Evolutionary conservation across 2,888 invertebrate species (phyloP).

Genomic region (Eumacrocentrus americanus): DNA sequence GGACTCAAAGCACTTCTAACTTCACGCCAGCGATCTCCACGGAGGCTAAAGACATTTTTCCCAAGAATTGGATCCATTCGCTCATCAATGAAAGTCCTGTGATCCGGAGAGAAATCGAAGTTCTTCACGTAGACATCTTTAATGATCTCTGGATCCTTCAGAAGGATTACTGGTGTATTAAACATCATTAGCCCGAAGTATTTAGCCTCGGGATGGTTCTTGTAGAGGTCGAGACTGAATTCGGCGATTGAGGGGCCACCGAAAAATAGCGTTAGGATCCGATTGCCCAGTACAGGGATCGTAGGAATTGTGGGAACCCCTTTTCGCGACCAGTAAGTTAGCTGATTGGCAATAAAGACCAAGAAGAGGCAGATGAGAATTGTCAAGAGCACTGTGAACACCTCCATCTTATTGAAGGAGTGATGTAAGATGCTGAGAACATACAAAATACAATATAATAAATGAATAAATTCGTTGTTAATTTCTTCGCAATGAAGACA

Average conservation of each 20-base stretch:
- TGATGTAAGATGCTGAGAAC: no score
- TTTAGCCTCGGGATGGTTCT: constrained; percentile 18
- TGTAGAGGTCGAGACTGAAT: constrained; percentile 31
- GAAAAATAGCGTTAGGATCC: background rate
- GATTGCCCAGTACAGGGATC: constrained; percentile 33
- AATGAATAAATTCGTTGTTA: no score
- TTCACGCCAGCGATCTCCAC: constrained; percentile 48
- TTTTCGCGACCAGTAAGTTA: constrained; percentile 40
- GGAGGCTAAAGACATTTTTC: constrained; percentile 48
- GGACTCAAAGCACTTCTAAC: constrained; percentile 48
- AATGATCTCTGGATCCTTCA: constrained; percentile 54
- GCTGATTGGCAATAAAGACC: constrained; percentile 10
- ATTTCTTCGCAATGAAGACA: no score
- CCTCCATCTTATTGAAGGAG: no score
- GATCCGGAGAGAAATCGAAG: constrained; percentile 52
- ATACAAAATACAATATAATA: no score
- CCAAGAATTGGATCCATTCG: constrained; percentile 49
- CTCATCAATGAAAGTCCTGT: constrained; percentile 45
- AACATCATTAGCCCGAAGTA: constrained; percentile 51
- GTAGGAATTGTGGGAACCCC: constrained; percentile 33
- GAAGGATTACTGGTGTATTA: constrained; percentile 41
- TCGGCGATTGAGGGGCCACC: background rate
- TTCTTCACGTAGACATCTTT: constrained; percentile 48
- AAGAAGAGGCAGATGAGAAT: constrained; percentile 3
- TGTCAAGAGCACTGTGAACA: constrained; percentile 16